Evolutionary conservation across 2,888 invertebrate genomes (phyloP).

Genomic region (Aleiodes testaceus): DNA sequence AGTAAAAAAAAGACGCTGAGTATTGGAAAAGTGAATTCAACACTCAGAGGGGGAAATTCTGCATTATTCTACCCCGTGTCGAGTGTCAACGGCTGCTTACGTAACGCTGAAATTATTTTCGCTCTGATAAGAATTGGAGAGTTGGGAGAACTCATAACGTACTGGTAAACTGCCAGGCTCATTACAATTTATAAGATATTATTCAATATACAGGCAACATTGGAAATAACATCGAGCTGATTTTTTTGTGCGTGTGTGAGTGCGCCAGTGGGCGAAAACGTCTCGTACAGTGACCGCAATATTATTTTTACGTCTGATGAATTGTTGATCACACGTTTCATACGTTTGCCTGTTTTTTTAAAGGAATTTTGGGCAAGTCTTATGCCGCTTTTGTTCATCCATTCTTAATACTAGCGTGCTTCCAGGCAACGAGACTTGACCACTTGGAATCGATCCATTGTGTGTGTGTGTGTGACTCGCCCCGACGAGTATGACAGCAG

Average conservation of each 20-base stretch:
- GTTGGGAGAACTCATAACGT: background rate
- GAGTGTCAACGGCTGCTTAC: slow-evolving; percentile 66
- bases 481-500: slow-evolving; percentile 75
- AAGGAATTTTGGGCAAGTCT: too few species aligned
- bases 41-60: background rate
- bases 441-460: slow-evolving; percentile 44
- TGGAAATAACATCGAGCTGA: background rate
- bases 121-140: slow-evolving; percentile 51
- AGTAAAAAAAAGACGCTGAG: background rate
- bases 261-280: background rate
- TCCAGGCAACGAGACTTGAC: slow-evolving; percentile 31
- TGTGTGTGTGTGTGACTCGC: slow-evolving; percentile 10
- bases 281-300: slow-evolving; percentile 20
- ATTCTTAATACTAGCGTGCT: slow-evolving; percentile 4
- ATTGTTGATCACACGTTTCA: background rate
- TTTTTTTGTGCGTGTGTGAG: background rate
- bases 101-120: slow-evolving; percentile 67
- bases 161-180: background rate
- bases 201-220: background rate
- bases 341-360: slow-evolving; percentile 1
- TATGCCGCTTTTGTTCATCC: background rate
- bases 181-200: background rate
- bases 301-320: slow-evolving; percentile 10
- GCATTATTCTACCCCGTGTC: slow-evolving; percentile 57
- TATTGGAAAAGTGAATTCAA: background rate